Base-by-base conservation (phyloP, 2,113 vertebrate genomes). In the Ardeotis arabs region DNA sequence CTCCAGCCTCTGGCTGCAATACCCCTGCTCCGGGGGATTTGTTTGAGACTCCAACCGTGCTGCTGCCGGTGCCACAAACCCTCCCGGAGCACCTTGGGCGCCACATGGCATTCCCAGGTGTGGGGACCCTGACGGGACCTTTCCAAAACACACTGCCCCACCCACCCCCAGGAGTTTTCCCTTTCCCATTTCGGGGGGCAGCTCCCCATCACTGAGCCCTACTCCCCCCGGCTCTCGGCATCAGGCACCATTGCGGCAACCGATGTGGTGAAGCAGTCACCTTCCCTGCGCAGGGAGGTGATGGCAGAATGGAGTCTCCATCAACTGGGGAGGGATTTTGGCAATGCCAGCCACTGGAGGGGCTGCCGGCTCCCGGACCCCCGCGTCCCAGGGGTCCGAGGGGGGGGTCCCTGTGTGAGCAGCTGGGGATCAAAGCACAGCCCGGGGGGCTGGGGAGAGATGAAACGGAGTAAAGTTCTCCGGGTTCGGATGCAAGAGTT, bases 391-490 rank as follows among this genome's bases (percentile, higher is more conserved):
- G 80, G 82, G 78, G 80, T 75, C 76, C 55, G 5, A 7, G 55
- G 29, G 14, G 5, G 5, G 55, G 58, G 31, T 56, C 37, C 44
- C 49, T 24, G 78, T 1, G 50, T 55, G n/a, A 45, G 94, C 93
- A 62, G 79, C 76, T 55, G 4, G 17, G 75, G 90, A 93, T 91
- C 93, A 93, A 95, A 93, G 96, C 47, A 2, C 74, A 49, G 94
- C 66, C 92, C 33, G 14, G 80, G 87, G 59, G 75, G 13, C 24
- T 52, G 27, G 18, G 92, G 74, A 83, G 90, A 94, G 89, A 94
- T 96, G 93, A 95, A 97, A 96, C 62, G 67, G 91, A 95, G 94
- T 87, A 87, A 95, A 95, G 96, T 90, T 95, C 84, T 66, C 85
- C 1, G 90, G 72, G 87, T 96, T 95, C 89, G 92, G 96, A 96